A percentile compares a stretch with the other conserved stretches of the same genome.
These are phyloP conservation scores for Actinopyga echinites DNA, from an alignment of 53 echinoderm and acorn worm species.

Conservation along the genomic window DNA sequence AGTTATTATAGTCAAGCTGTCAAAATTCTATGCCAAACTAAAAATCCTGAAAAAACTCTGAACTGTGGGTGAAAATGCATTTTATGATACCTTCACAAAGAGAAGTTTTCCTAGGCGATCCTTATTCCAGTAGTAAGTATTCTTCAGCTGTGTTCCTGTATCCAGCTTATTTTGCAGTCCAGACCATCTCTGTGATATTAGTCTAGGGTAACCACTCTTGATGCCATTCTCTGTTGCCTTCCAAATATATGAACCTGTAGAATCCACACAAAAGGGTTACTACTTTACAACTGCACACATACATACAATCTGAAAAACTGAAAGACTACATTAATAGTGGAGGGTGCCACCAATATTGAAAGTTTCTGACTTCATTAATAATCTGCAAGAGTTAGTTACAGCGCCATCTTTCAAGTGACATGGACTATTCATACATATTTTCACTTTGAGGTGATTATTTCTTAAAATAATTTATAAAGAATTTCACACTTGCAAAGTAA, in stretches of 20 bases:
- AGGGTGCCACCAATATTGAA: neutral
- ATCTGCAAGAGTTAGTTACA: no score
- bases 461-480: no score
- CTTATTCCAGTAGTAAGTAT: constrained; percentile 46
- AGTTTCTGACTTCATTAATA: neutral
- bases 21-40: no score
- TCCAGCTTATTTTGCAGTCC: constrained; percentile 32
- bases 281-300: no score
- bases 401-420: no score
- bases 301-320: no score
- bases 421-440: no score
- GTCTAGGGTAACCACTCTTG: constrained; percentile 27
- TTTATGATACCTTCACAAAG: constrained; percentile 65
- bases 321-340: no score
- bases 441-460: no score
- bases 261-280: neutral
- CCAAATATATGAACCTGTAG: constrained; percentile 65
- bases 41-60: no score
- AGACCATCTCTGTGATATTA: constrained; percentile 38
- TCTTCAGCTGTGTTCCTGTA: constrained; percentile 61
- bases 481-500: no score
- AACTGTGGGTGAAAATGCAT: neutral
- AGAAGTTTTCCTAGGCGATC: constrained; percentile 45
- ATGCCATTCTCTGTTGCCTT: constrained; percentile 31
- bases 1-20: no score